phyloP scores from a whole-genome alignment of 2,888 invertebrate species.

The Hybos culiciformis region DNA sequence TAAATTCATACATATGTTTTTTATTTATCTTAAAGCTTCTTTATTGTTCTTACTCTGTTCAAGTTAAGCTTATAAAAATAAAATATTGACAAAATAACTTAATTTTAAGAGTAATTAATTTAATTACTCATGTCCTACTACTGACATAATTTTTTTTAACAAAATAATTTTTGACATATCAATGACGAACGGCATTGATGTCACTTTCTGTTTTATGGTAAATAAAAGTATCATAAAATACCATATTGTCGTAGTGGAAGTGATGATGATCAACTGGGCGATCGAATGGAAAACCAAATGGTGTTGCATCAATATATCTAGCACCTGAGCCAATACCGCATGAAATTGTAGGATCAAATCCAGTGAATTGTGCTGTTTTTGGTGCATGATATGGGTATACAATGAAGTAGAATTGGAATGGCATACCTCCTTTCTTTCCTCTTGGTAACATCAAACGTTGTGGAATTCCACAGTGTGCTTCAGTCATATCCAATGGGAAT shows the following conservation, averaged over 20 bases:
- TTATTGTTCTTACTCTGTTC: too few species aligned
- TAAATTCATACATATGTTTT: too few species aligned
- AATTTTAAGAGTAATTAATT: too few species aligned
- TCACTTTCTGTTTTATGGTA: constrained; percentile 46
- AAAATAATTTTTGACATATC: not conserved
- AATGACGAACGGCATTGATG: constrained; percentile 18
- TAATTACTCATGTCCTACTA: not conserved
- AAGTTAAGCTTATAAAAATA: too few species aligned
- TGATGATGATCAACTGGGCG: constrained; percentile 44
- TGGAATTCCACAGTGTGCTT: constrained; percentile 45
- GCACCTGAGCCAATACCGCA: constrained; percentile 39
- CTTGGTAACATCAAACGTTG: constrained; percentile 50
- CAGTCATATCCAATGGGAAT: constrained; percentile 36
- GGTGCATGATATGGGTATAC: constrained; percentile 41
- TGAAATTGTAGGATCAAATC: constrained; percentile 39
- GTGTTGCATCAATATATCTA: constrained; percentile 34
- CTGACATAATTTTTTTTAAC: not conserved
- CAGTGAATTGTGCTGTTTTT: constrained; percentile 35
- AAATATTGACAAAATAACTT: too few species aligned
- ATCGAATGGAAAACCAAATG: constrained; percentile 64
- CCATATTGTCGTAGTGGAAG: constrained; percentile 54
- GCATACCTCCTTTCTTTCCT: constrained; percentile 47
- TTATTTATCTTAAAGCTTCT: too few species aligned
- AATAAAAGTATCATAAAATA: constrained; percentile 49
- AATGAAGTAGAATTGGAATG: constrained; percentile 46